Conservation (phyloP, 1,140 invertebrate species). For the Leptinotarsa defecta region DNA sequence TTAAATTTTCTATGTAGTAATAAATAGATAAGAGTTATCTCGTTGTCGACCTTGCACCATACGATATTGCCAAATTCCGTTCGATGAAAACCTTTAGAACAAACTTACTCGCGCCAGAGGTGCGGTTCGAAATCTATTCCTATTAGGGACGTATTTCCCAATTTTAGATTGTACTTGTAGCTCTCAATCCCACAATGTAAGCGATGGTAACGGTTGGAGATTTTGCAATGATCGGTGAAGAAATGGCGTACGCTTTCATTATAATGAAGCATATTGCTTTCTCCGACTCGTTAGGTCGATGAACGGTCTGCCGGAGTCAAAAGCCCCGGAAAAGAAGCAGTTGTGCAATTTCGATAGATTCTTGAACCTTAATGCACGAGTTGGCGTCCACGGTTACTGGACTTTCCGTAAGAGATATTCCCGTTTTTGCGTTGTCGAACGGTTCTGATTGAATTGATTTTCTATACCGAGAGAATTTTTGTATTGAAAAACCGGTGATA, state of each 20-base stretch:
- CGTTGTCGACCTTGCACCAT: no score
- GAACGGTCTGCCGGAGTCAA: conserved; percentile 27
- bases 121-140: conserved; percentile 4
- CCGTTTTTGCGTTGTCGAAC: neutral
- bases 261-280: conserved; percentile 27
- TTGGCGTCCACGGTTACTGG: neutral
- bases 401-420: neutral
- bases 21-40: no score
- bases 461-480: neutral
- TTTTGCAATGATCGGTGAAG: conserved; percentile 32
- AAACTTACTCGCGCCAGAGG: neutral
- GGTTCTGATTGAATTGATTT: neutral
- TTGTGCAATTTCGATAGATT: conserved; percentile 25
- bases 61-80: no score
- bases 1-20: no score
- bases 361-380: conserved; percentile 13
- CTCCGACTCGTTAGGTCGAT: conserved; percentile 26
- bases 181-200: conserved; percentile 11
- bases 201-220: conserved; percentile 18
- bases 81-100: neutral
- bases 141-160: conserved; percentile 13
- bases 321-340: conserved; percentile 30
- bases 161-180: conserved; percentile 13
- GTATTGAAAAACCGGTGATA: neutral
- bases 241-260: conserved; percentile 29